Conservation (phyloP, 2,888 invertebrate genomes). For the Drosophila atripex region DNA sequence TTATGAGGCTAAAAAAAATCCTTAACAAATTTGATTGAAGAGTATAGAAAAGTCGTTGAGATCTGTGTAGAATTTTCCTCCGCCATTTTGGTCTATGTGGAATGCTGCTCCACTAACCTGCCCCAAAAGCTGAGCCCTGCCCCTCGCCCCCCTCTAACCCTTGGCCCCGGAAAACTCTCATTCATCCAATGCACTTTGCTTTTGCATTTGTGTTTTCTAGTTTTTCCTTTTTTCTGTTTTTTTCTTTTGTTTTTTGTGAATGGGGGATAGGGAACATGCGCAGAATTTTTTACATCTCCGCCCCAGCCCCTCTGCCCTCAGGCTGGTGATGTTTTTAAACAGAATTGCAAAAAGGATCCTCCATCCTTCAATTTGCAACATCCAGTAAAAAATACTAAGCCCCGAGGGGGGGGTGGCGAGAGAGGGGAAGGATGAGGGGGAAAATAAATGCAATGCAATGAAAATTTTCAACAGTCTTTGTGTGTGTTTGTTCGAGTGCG, state of each 20-base stretch:
- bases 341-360: neutral
- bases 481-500: neutral
- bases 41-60: conserved; percentile 1
- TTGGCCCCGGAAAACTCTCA: conserved; percentile 18
- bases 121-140: neutral
- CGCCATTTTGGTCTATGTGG: conserved; percentile 36
- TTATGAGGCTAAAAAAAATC: neutral
- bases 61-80: conserved; percentile 5
- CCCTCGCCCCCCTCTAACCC: neutral
- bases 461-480: conserved; percentile 45
- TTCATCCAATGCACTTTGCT: conserved; percentile 42
- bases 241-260: conserved; percentile 53
- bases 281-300: conserved; percentile 68
- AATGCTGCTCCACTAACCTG: conserved; percentile 39
- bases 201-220: conserved; percentile 56
- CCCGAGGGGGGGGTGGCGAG: conserved; percentile 3
- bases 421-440: neutral
- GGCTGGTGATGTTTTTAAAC: neutral
- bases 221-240: conserved; percentile 59
- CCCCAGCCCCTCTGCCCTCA: no score
- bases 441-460: conserved; percentile 78
- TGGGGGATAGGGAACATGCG: conserved; percentile 77
- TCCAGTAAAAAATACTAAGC: conserved; percentile 29
- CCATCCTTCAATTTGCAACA: neutral
- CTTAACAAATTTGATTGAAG: neutral